Conservation (phyloP, 2,113 vertebrate genomes). For the Dermatemys mawii region DNA sequence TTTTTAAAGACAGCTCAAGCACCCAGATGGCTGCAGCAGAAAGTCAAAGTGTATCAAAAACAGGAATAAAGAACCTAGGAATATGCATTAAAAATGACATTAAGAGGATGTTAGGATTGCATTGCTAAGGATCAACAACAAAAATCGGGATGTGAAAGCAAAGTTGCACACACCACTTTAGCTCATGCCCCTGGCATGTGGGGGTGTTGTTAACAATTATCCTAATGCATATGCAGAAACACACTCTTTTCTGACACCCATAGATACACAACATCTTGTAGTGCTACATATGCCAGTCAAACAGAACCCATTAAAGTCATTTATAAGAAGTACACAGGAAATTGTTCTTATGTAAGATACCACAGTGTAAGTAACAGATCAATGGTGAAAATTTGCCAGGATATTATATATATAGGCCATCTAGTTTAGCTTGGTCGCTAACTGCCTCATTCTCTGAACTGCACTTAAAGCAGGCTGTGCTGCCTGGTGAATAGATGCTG, state of each 20-base stretch:
- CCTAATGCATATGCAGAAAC: accelerated
- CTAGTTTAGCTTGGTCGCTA: conserved; percentile 37
- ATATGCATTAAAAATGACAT: background rate
- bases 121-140: background rate
- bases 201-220: background rate
- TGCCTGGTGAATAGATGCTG: conserved; percentile 31
- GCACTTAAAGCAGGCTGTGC: conserved; percentile 4
- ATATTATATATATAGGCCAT: conserved; percentile 29
- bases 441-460: conserved; percentile 51
- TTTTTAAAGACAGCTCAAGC: background rate
- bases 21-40: background rate
- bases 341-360: conserved; percentile 47
- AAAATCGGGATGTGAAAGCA: background rate
- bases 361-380: conserved; percentile 16
- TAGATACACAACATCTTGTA: background rate
- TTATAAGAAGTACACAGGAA: conserved; percentile 48
- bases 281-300: background rate
- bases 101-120: background rate
- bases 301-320: conserved; percentile 35
- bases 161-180: background rate
- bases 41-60: conserved; percentile 1
- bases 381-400: conserved; percentile 19
- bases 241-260: background rate
- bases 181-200: background rate
- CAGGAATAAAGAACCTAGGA: background rate